Conservation (phyloP, 2,888 invertebrate genomes). For the Agrochola circellaris region DNA sequence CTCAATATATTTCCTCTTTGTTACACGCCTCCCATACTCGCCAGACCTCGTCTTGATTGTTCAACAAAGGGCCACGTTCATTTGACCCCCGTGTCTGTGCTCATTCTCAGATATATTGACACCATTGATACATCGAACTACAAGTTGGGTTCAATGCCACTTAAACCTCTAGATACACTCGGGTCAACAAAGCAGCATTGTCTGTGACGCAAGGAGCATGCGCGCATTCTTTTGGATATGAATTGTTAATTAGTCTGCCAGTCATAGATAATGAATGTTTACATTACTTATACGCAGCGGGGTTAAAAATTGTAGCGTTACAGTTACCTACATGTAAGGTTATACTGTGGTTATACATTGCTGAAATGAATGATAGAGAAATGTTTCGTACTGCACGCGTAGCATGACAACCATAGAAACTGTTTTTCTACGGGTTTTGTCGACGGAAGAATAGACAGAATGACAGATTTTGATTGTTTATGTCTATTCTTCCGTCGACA, state of each 20-base stretch:
- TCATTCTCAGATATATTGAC: slow-evolving; percentile 76
- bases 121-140: slow-evolving; percentile 75
- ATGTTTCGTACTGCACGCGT: background rate
- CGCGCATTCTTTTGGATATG: slow-evolving; percentile 76
- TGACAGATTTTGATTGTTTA: too few relatives aligned
- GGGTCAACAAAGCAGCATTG: slow-evolving; percentile 71
- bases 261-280: slow-evolving; percentile 70
- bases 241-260: slow-evolving; percentile 74
- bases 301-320: slow-evolving; percentile 33
- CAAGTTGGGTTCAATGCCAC: slow-evolving; percentile 78
- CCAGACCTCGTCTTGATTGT: slow-evolving; percentile 58
- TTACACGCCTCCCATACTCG: slow-evolving; percentile 22
- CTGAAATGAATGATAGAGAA: background rate
- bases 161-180: slow-evolving; percentile 63
- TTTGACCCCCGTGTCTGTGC: slow-evolving; percentile 76
- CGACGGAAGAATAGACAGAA: too few relatives aligned
- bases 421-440: too few relatives aligned
- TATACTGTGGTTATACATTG: background rate
- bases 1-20: slow-evolving; percentile 26
- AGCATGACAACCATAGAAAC: too few relatives aligned
- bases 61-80: slow-evolving; percentile 72
- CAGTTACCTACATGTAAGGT: slow-evolving; percentile 2
- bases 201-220: slow-evolving; percentile 72
- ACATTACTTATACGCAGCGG: slow-evolving; percentile 56
- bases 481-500: too few relatives aligned